These are phyloP conservation scores for Sylvia atricapilla DNA, from an alignment of 2,113 vertebrate genomes.

Conservation along the genomic window DNA sequence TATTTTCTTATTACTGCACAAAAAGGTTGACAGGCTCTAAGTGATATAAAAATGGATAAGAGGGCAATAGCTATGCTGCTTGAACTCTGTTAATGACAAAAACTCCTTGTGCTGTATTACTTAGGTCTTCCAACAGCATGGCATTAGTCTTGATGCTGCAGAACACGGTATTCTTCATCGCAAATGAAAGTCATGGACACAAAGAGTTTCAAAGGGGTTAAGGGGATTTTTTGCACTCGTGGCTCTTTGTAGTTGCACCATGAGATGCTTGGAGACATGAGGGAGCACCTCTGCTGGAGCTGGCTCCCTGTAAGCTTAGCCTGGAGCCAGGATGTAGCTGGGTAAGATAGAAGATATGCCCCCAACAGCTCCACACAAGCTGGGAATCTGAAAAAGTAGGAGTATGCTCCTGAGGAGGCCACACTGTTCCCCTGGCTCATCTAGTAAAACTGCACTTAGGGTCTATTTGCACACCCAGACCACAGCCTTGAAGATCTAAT, in stretches of 20 bases:
- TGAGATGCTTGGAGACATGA: not conserved
- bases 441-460: not conserved
- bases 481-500: not conserved
- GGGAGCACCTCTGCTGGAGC: not conserved
- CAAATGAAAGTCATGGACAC: not conserved
- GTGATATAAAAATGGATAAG: not conserved
- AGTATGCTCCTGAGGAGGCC: not conserved
- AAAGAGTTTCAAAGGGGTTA: not conserved
- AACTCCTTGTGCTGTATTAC: not conserved
- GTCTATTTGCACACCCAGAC: not conserved
- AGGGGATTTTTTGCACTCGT: not conserved
- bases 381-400: not conserved
- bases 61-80: not conserved
- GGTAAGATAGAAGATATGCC: not conserved
- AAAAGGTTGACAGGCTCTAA: not conserved
- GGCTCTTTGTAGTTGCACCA: not conserved
- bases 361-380: not conserved
- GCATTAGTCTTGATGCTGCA: not conserved
- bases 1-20: not conserved
- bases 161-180: not conserved
- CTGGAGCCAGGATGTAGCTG: rapidly evolving
- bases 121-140: not conserved
- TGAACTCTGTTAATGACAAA: not conserved
- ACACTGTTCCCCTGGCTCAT: not conserved
- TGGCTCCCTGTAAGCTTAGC: not conserved